These are phyloP conservation scores for Agelaius tricolor DNA, from an alignment of 2,113 vertebrate species.

Conservation along the genomic window DNA sequence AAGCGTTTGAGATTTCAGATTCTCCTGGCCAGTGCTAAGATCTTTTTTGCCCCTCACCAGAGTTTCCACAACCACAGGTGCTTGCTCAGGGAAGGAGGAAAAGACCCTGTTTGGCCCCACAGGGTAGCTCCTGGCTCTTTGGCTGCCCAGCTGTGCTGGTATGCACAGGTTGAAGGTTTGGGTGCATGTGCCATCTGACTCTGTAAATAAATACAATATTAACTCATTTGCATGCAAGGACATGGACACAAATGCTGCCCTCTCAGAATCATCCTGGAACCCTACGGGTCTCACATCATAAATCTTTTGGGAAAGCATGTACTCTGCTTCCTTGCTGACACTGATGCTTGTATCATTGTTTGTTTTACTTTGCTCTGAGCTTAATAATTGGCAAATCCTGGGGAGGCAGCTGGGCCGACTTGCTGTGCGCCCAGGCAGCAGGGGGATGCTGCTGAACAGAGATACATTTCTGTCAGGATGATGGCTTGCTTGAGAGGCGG, in stretches of 20 bases:
- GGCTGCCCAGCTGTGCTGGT: background rate
- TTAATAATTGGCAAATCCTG: background rate
- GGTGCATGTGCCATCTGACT: background rate
- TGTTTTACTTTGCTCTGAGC: conserved; percentile 23
- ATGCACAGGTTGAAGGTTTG: background rate
- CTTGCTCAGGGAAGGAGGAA: background rate
- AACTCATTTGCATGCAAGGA: background rate
- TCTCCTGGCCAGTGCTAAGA: background rate
- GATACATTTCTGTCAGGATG: background rate
- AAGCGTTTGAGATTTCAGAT: background rate
- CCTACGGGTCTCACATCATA: background rate
- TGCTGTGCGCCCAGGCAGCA: background rate
- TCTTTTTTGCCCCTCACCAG: background rate
- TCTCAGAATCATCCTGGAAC: background rate
- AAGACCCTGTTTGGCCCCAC: background rate
- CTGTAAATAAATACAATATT: background rate
- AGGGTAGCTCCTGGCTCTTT: background rate
- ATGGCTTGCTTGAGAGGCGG: conserved; percentile 11
- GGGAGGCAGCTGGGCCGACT: background rate
- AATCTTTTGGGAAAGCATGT: background rate
- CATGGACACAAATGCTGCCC: background rate
- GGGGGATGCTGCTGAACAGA: background rate
- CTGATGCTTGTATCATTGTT: background rate
- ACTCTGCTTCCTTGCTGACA: background rate
- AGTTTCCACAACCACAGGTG: background rate